A percentile compares a stretch with the other conserved stretches of the same genome.
phyloP scores from a whole-genome alignment of 2,888 invertebrate species.

The Coenonympha glycerion region DNA sequence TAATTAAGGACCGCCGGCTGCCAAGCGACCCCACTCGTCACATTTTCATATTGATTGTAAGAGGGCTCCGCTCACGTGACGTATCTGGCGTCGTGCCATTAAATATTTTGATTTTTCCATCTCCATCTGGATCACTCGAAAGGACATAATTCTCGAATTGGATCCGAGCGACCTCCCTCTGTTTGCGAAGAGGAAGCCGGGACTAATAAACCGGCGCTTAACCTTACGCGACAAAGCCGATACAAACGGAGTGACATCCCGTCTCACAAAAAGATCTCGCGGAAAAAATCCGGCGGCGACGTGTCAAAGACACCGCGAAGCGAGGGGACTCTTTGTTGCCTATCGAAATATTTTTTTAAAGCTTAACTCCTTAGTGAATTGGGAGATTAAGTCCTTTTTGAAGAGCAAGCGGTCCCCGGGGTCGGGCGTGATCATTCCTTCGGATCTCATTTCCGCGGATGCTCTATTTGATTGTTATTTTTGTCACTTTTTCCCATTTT shows the following conservation, averaged over 20 bases:
- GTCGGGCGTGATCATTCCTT: conserved; percentile 72
- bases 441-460: conserved; percentile 74
- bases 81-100: conserved; percentile 43
- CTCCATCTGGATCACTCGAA: conserved; percentile 21
- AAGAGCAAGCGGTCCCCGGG: conserved; percentile 78
- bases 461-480: conserved; percentile 76
- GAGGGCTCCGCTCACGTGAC: conserved; percentile 45
- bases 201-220: conserved; percentile 74
- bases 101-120: conserved; percentile 38
- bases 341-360: conserved; percentile 74
- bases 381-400: conserved; percentile 77
- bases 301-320: conserved; percentile 75
- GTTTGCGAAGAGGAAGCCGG: conserved; percentile 68
- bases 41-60: conserved; percentile 67
- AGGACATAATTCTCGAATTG: conserved; percentile 43
- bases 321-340: conserved; percentile 69
- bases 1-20: conserved; percentile 71
- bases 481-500: conserved; percentile 69
- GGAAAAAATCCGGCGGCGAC: conserved; percentile 71
- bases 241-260: conserved; percentile 75
- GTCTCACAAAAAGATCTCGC: conserved; percentile 66
- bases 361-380: conserved; percentile 77
- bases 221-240: conserved; percentile 73
- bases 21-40: conserved; percentile 64
- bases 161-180: conserved; percentile 55